phyloP scores from a whole-genome alignment of 2,797 vertebrate species.

The Phoeniculus purpureus region DNA sequence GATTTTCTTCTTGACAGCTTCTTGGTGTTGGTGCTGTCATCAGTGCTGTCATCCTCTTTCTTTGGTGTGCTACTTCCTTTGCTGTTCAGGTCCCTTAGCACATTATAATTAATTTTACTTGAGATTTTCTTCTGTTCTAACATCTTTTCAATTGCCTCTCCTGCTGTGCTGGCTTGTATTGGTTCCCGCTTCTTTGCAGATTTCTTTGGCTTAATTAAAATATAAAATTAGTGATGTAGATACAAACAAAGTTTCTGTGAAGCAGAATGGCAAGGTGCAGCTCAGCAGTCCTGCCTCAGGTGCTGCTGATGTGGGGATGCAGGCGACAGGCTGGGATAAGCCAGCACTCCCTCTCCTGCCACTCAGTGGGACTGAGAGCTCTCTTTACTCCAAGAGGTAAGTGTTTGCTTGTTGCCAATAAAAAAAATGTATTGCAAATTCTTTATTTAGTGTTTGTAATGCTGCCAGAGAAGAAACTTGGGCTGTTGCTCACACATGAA shows the following conservation, averaged over 20 bases:
- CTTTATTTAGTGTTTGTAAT: neutral
- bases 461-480: neutral
- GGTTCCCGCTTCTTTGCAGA: conserved; percentile 79
- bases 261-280: conserved; percentile 19
- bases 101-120: conserved; percentile 97
- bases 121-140: conserved; percentile 96
- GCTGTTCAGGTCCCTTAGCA: conserved; percentile 90
- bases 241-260: conserved; percentile 48
- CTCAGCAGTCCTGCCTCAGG: conserved; percentile 24
- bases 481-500: neutral
- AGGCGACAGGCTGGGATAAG: neutral
- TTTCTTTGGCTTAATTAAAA: conserved; percentile 81
- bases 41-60: conserved; percentile 44
- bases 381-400: neutral
- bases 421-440: neutral
- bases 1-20: conserved; percentile 77
- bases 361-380: neutral
- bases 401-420: neutral
- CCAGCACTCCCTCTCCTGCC: neutral
- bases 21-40: conserved; percentile 43
- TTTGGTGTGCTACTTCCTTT: conserved; percentile 79
- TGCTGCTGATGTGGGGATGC: neutral
- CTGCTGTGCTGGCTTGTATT: conserved; percentile 90
- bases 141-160: conserved; percentile 98
- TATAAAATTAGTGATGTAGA: conserved; percentile 56